Percentiles rank a stretch among this genome's conserved stretches.
phyloP scores from a whole-genome alignment of 2,797 vertebrate genomes.

The Peromyscus melanophrys region DNA sequence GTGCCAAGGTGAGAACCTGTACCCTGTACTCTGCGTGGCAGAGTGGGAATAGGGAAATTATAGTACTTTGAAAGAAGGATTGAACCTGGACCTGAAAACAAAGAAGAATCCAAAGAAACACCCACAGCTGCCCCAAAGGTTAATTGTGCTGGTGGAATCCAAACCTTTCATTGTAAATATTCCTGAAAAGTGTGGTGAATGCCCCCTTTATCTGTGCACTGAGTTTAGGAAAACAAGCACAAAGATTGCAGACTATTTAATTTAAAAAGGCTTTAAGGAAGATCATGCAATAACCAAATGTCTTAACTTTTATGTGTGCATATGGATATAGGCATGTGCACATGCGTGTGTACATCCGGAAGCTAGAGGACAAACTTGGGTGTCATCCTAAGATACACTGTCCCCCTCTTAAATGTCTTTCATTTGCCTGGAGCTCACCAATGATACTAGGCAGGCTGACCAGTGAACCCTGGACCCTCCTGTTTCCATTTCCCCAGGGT shows the following conservation, averaged over 20 bases:
- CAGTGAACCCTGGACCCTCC: not conserved
- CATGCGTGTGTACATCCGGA: not conserved
- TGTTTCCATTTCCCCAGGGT: not conserved
- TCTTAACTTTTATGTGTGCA: not conserved
- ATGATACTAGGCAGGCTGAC: not conserved
- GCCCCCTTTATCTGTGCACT: not conserved
- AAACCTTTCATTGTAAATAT: not conserved
- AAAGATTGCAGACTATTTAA: not conserved
- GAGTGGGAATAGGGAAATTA: not conserved
- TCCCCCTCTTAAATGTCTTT: not conserved
- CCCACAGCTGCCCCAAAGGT: not conserved
- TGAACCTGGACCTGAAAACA: not conserved
- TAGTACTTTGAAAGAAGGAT: not conserved
- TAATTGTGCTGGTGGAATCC: not conserved
- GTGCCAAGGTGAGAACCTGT: too few relatives aligned
- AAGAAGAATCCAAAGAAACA: not conserved
- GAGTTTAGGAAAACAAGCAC: not conserved
- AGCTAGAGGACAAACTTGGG: not conserved
- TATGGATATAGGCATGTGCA: not conserved
- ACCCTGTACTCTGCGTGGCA: accelerated
- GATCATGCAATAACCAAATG: not conserved
- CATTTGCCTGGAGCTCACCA: not conserved
- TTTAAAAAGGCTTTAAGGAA: not conserved
- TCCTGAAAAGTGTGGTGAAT: not conserved
- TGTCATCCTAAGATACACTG: not conserved